These are phyloP conservation scores for Falco rusticolus DNA, from an alignment of 2,797 vertebrate genomes.

Conservation along the genomic window DNA sequence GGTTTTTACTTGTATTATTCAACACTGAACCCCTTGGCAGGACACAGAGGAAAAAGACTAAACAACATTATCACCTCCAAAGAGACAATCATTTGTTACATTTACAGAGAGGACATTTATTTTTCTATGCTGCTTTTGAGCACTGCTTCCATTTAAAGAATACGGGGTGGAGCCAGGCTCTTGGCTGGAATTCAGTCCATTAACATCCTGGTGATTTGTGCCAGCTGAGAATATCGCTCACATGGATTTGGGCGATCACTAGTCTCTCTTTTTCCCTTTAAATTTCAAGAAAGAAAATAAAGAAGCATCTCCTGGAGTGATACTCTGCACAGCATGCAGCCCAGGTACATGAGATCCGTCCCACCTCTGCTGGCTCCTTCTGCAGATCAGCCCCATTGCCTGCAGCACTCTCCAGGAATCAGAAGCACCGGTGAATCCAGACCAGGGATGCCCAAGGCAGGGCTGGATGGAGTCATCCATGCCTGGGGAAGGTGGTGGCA, in stretches of 20 bases:
- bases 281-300: neutral
- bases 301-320: neutral
- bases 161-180: fast-evolving
- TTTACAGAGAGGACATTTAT: neutral
- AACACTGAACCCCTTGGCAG: slow-evolving; percentile 1
- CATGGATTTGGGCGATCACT: neutral
- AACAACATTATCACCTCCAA: neutral
- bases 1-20: neutral
- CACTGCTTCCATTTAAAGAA: neutral
- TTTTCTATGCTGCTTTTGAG: neutral
- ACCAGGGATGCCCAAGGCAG: neutral
- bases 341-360: neutral
- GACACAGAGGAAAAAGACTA: neutral
- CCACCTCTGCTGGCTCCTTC: neutral
- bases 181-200: neutral
- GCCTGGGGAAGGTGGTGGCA: neutral
- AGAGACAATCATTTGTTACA: neutral
- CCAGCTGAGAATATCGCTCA: neutral
- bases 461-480: neutral
- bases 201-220: neutral
- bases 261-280: neutral
- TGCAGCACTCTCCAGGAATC: neutral
- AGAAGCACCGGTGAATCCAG: neutral
- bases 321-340: neutral
- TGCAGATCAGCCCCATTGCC: neutral